A percentile compares a stretch with the other conserved stretches of the same genome.
Evolutionary conservation across 2,113 vertebrate species (phyloP).

Genomic region (Nothocercus julius): DNA sequence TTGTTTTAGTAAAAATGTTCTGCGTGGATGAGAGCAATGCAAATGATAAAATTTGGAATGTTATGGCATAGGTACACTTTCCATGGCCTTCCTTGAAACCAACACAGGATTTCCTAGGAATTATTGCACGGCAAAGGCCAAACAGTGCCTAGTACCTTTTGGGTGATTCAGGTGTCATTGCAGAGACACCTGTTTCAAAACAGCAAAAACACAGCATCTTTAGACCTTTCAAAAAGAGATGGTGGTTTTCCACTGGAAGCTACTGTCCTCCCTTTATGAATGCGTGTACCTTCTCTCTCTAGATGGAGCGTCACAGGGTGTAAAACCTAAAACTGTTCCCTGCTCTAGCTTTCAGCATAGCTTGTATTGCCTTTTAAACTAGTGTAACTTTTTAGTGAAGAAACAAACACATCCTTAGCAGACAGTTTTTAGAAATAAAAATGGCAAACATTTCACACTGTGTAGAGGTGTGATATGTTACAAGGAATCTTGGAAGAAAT

Average conservation of each 20-base stretch:
- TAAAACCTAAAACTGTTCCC: neutral
- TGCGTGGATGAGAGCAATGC: neutral
- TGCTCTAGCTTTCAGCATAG: neutral
- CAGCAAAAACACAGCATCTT: fast-evolving
- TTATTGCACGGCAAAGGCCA: neutral
- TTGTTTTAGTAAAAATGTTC: neutral
- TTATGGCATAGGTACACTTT: neutral
- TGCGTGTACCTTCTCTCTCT: neutral
- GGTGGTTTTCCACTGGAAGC: neutral
- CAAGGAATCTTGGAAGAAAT: slow-evolving; percentile 47
- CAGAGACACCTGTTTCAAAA: neutral
- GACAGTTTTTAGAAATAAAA: slow-evolving; percentile 24
- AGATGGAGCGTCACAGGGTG: neutral
- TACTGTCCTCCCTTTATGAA: neutral
- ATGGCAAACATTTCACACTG: slow-evolving; percentile 41
- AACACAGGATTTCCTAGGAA: neutral
- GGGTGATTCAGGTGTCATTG: neutral
- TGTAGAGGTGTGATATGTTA: slow-evolving; percentile 40
- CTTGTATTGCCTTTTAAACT: neutral
- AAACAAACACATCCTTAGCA: neutral
- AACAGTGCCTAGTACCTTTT: neutral
- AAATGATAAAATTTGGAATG: neutral
- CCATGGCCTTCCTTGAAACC: neutral
- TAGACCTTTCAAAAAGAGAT: neutral
- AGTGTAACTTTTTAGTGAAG: slow-evolving; percentile 23